Evolutionary conservation across 2,888 invertebrate genomes (phyloP), one percentile per base, ranked within the genome.

Genomic region (Dasysyrphus albostriatus): DNA sequence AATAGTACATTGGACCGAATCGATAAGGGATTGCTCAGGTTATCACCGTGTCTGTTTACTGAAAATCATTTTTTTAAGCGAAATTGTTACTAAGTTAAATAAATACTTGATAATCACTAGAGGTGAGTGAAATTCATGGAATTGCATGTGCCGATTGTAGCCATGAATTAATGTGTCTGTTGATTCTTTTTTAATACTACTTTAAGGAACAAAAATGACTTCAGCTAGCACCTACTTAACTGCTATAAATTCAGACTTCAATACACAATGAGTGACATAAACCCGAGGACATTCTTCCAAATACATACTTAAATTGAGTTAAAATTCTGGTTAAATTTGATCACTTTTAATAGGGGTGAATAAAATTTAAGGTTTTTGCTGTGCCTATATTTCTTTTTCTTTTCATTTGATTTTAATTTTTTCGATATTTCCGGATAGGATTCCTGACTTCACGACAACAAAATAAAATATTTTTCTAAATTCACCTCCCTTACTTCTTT

Each of bases 11-110:
- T 44, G 63, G 44, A 63, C 63, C 44, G 32, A 10, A 32, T 44
- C 44, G 63, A 63, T 63, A 63, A 54, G 69, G 51, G 37, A 69
- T 51, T 69, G 19, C 10, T 37, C 24, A 51, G 69, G 51, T 51
- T 69, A 69, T 69, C 49, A 34, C 5, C 16, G 12, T 49, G 67
- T 16, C 19, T 67, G 49, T 67, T 49, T 49, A 49, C 34, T 32
- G 34, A 61, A 16, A 32, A 8, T 7, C 49, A 51, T 51, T 24
- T 67, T 24, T 67, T 63, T 6, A n/a, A 32, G 16, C n/a, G 6
- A 47, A 19, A 32, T 63, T 39, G 61, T 61, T 61, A 42, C 42
- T 42, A 61, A 9, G 42, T 16, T 32, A 5, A 63, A 63, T 16
- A 47, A 29, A 32, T 19, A 61, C 29, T 24, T 24, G n/a, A 42